Evolutionary conservation across 2,888 invertebrate species (phyloP).

Genomic region (Argyresthia goedartella): DNA sequence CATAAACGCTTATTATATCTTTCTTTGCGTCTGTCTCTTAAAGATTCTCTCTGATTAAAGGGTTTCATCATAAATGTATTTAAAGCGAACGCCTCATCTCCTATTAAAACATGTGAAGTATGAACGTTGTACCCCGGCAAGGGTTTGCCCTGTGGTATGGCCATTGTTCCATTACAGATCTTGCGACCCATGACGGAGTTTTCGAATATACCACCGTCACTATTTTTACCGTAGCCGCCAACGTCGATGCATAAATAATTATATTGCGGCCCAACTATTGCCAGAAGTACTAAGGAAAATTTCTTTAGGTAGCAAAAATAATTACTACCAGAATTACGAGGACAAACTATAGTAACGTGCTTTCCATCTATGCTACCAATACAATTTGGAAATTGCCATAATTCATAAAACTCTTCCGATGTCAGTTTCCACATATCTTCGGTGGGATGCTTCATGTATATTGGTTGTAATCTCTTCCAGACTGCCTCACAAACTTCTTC

Average conservation of each 20-base stretch:
- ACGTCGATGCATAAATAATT: conserved; percentile 5
- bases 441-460: conserved; percentile 11
- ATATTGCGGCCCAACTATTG: conserved; percentile 7
- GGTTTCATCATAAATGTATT: conserved; percentile 11
- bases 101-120: conserved; percentile 11
- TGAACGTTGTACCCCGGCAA: conserved; percentile 5
- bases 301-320: conserved; percentile 5
- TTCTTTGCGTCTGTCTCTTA: not conserved
- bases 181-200: not conserved
- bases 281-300: conserved; percentile 7
- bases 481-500: conserved; percentile 10
- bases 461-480: conserved; percentile 10
- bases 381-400: conserved; percentile 13
- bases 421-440: conserved; percentile 9
- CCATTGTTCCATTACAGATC: not conserved
- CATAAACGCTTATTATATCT: too few species aligned
- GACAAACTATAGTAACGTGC: conserved; percentile 11
- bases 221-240: not conserved
- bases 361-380: conserved; percentile 14
- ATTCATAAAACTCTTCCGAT: conserved; percentile 8
- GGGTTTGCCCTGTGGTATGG: conserved; percentile 4
- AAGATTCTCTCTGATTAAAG: not conserved
- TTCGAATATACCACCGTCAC: not conserved
- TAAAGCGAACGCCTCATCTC: conserved; percentile 12
- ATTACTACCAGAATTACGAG: conserved; percentile 6